A percentile compares a stretch with the other conserved stretches of the same genome.
phyloP scores from a whole-genome alignment of 2,888 invertebrate genomes.

The Caenorhabditis becei region DNA sequence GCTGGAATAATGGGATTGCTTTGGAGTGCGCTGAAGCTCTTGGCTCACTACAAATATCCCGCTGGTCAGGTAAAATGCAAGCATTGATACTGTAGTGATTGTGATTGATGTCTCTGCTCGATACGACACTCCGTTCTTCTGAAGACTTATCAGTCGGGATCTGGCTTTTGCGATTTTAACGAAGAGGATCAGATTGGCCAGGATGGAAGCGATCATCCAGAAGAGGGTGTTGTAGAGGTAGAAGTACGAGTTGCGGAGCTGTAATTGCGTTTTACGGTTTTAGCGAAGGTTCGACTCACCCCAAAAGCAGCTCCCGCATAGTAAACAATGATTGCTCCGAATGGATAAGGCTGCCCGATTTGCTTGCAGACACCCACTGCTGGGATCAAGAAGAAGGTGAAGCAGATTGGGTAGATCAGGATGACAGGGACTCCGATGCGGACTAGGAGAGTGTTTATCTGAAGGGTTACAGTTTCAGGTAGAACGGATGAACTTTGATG shows the following conservation, averaged over 20 bases:
- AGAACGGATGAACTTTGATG: background rate
- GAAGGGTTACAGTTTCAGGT: background rate
- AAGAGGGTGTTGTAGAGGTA: slow-evolving; percentile 22
- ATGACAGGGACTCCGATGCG: slow-evolving; percentile 13
- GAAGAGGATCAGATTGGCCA: slow-evolving; percentile 22
- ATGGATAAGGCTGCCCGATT: slow-evolving; percentile 26
- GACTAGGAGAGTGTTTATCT: slow-evolving; percentile 24
- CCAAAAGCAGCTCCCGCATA: slow-evolving; percentile 35
- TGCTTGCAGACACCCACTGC: slow-evolving; percentile 39
- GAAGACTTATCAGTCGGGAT: slow-evolving; percentile 19
- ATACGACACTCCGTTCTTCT: slow-evolving; percentile 18
- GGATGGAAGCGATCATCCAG: slow-evolving; percentile 23
- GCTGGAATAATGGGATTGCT: slow-evolving; percentile 11
- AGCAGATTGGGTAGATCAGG: slow-evolving; percentile 30
- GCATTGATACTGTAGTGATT: slow-evolving; percentile 36
- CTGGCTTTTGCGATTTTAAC: slow-evolving; percentile 13
- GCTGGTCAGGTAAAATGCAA: slow-evolving; percentile 31
- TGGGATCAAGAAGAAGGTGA: slow-evolving; percentile 46
- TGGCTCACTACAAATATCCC: slow-evolving; percentile 26
- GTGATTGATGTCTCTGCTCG: slow-evolving; percentile 31
- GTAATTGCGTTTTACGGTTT: background rate
- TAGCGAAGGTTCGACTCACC: background rate
- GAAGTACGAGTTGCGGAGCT: slow-evolving; percentile 37
- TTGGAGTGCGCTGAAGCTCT: background rate
- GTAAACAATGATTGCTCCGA: slow-evolving; percentile 35